Base-by-base conservation (phyloP, 1,140 invertebrate genomes). In the Megalonaias nervosa region DNA sequence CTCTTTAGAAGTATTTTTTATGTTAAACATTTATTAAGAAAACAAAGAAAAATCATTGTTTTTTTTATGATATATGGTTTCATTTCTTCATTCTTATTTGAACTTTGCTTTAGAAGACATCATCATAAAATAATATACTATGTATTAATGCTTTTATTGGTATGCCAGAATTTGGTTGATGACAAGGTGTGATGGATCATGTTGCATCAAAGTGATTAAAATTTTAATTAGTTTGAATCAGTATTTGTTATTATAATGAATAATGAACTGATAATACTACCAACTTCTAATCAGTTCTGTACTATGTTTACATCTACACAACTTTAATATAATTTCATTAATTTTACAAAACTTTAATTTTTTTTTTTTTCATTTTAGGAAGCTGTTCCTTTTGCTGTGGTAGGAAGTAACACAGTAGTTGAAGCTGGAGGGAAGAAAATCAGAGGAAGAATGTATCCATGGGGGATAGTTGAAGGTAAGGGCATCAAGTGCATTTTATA, bases 361-460 rank as follows among this genome's bases (percentile, higher is more conserved):
- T 11, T 6, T 21, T 1, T 61, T 77, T 71, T 72, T 74, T 55
- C 59, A 64, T 81, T 84, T 21, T 74, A 90, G 85, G 79, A 81
- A 66, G 82, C 86, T 57, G 82, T 99, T 73, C 99, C 99, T 74
- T 99, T 99, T 92, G 98, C 98, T 55, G 97, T 99, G 26, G 97
- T 99, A n/a, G 98, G 98, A 23, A 98, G 98, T 79, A 99, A 99
- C 90, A 95, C 95, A 21, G 95, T 99, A 26, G 94, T 99, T 60
- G 97, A 99, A 90, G 87, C 84, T 19, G 84, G 84, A 57, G 89
- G 90, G 5, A 91, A 88, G 72, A 90, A 97, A 74, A 97, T 97
- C 59, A 67, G 97, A 76, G 97, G 97, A 19, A 92, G 98, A 3
- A 95, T 98, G 88, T 99, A 99, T 92, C 97, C 97, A 0, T 99